Conservation (phyloP, 2,888 invertebrate species). For the Polymixis flavicincta region DNA sequence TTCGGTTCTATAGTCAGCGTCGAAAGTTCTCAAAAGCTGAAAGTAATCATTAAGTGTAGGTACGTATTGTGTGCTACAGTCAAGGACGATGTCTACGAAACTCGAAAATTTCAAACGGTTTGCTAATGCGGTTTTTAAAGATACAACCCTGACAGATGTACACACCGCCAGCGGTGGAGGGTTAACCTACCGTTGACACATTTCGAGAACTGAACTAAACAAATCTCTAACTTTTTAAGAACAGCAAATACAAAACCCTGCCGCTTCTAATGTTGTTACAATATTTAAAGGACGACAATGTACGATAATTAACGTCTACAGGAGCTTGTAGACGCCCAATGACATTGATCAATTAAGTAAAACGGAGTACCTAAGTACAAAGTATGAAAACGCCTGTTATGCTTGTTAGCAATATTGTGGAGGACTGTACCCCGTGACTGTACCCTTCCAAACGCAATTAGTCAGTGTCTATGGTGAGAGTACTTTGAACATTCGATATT, state of each 20-base stretch:
- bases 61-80: neutral
- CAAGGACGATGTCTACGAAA: neutral
- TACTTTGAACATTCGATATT: constrained; percentile 14
- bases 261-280: neutral
- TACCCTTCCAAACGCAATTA: constrained; percentile 20
- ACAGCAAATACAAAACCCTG: neutral
- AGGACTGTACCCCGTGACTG: constrained; percentile 24
- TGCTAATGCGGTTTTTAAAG: neutral
- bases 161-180: neutral
- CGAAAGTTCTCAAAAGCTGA: neutral
- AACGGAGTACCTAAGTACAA: constrained; percentile 13
- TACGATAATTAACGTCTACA: neutral
- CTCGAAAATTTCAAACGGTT: neutral
- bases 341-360: constrained; percentile 19
- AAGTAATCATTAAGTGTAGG: neutral
- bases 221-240: too few species aligned
- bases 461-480: neutral
- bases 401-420: neutral
- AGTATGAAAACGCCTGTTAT: constrained; percentile 3
- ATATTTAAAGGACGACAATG: neutral
- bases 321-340: constrained; percentile 29
- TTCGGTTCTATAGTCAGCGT: neutral
- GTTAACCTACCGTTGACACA: neutral
- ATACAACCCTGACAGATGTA: neutral
- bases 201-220: neutral